Conservation (phyloP, 2,888 invertebrate genomes). For the Macrophya alboannulata region DNA sequence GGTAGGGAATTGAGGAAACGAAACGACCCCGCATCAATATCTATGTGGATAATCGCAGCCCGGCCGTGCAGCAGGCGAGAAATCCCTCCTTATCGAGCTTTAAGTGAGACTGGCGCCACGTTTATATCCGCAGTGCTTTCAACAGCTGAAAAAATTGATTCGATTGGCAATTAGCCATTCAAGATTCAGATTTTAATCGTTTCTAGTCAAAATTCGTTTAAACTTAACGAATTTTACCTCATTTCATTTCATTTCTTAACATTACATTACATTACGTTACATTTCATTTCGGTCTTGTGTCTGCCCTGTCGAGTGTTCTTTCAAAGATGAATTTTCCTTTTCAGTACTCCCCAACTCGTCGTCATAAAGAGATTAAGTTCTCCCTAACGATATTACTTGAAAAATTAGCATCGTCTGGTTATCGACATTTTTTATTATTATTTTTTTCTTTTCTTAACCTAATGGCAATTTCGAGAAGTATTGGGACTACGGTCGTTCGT, state of each 20-base stretch:
- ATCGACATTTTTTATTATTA: background rate
- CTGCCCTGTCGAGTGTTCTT: conserved; percentile 26
- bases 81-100: background rate
- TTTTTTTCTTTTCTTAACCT: background rate
- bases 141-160: conserved; percentile 5
- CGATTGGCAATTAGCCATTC: conserved; percentile 13
- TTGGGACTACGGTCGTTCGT: background rate
- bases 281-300: conserved; percentile 26
- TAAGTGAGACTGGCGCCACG: background rate
- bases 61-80: background rate
- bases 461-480: background rate
- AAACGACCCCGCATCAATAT: background rate
- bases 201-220: background rate
- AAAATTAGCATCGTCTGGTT: background rate
- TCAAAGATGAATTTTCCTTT: conserved; percentile 32
- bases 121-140: background rate
- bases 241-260: background rate
- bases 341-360: conserved; percentile 23
- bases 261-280: conserved; percentile 16
- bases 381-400: conserved; percentile 25
- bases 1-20: conserved; percentile 11
- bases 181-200: background rate
- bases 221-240: conserved; percentile 7
- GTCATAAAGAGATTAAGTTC: conserved; percentile 5
- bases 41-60: conserved; percentile 13